phyloP scores from a whole-genome alignment of 2,888 invertebrate species.

The Argyresthia albistria region DNA sequence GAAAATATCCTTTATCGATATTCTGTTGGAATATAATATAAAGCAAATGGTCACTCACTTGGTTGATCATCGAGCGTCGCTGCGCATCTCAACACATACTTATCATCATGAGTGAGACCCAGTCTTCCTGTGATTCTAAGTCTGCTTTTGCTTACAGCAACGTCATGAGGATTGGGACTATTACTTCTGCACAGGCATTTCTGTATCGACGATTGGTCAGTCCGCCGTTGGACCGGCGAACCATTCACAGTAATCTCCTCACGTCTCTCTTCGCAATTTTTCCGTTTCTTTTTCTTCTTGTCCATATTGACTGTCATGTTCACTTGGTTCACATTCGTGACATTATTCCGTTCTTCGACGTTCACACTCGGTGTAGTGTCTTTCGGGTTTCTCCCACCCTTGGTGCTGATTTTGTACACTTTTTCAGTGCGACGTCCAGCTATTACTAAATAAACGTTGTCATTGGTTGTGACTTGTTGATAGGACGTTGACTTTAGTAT shows the following conservation, averaged over 20 bases:
- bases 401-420: slow-evolving; percentile 35
- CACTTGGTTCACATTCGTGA: slow-evolving; percentile 8
- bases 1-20: neutral
- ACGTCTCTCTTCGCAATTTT: slow-evolving; percentile 11
- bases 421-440: slow-evolving; percentile 30
- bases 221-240: neutral
- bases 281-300: slow-evolving; percentile 27
- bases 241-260: neutral
- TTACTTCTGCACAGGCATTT: neutral
- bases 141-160: slow-evolving; percentile 22
- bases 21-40: neutral
- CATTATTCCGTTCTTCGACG: neutral
- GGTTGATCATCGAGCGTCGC: slow-evolving; percentile 42
- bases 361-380: neutral
- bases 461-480: slow-evolving; percentile 8
- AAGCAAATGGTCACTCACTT: slow-evolving; percentile 21
- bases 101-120: slow-evolving; percentile 38
- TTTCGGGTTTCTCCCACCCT: slow-evolving; percentile 25
- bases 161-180: neutral
- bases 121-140: slow-evolving; percentile 42
- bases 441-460: slow-evolving; percentile 29
- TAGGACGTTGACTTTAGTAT: neutral
- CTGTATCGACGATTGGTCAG: neutral
- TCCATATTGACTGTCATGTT: slow-evolving; percentile 40
- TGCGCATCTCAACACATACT: slow-evolving; percentile 42